phyloP scores from a whole-genome alignment of 1,140 invertebrate species.

The Calephelis nemesis region DNA sequence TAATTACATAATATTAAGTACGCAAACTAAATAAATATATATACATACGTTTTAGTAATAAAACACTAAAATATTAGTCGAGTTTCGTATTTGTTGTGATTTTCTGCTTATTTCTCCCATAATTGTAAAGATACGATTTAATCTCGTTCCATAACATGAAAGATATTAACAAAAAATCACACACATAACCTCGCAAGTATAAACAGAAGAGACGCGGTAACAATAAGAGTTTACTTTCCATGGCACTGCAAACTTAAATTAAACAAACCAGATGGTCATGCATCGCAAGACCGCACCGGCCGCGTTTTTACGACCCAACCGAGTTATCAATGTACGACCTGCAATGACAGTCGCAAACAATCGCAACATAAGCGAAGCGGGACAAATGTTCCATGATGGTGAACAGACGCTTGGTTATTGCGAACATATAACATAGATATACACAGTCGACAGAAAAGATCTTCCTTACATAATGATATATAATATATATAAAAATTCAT shows the following conservation, averaged over 20 bases:
- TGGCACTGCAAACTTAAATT: conserved; percentile 49
- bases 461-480: background rate
- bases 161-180: too few relatives aligned
- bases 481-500: background rate
- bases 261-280: conserved; percentile 73
- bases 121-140: too few relatives aligned
- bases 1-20: too few relatives aligned
- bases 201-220: too few relatives aligned
- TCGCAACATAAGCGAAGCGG: conserved; percentile 50
- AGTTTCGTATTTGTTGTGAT: too few relatives aligned
- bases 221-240: conserved; percentile 31
- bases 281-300: conserved; percentile 62
- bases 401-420: conserved; percentile 27
- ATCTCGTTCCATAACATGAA: too few relatives aligned
- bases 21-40: too few relatives aligned
- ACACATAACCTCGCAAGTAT: too few relatives aligned
- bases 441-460: background rate
- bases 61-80: too few relatives aligned
- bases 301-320: conserved; percentile 49
- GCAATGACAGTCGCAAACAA: conserved; percentile 69
- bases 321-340: conserved; percentile 63
- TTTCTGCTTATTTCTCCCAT: too few relatives aligned
- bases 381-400: conserved; percentile 37
- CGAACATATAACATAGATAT: background rate
- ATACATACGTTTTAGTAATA: too few relatives aligned